Evolutionary conservation across 2,888 invertebrate genomes (phyloP).

Genomic region (Spilosoma lubricipeda): DNA sequence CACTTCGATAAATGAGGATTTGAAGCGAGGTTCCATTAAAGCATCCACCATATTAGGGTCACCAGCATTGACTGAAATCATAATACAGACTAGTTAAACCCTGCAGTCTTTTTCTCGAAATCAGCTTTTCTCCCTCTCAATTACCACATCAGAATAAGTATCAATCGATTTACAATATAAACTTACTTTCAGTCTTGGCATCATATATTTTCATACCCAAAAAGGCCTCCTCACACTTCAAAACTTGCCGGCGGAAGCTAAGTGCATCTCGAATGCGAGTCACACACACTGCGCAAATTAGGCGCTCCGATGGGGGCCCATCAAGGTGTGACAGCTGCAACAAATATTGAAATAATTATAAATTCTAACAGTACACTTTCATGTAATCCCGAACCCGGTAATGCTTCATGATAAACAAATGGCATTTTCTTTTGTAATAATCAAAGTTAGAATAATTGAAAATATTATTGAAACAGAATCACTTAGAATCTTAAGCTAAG

Average conservation of each 20-base stretch:
- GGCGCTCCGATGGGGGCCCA: conserved; percentile 64
- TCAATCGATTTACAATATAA: neutral
- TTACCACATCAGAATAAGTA: too few species aligned
- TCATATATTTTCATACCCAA: conserved; percentile 66
- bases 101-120: too few species aligned
- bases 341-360: neutral
- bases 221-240: conserved; percentile 76
- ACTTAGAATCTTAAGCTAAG: too few species aligned
- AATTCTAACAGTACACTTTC: too few species aligned
- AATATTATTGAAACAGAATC: too few species aligned
- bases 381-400: too few species aligned
- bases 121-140: too few species aligned
- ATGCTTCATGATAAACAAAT: too few species aligned
- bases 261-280: conserved; percentile 69
- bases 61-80: neutral
- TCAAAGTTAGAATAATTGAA: too few species aligned
- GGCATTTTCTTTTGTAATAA: too few species aligned
- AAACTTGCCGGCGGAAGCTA: conserved; percentile 69
- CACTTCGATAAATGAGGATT: conserved; percentile 44
- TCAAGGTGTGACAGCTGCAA: conserved; percentile 74
- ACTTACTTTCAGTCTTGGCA: conserved; percentile 45
- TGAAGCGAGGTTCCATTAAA: conserved; percentile 36
- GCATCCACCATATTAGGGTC: conserved; percentile 31
- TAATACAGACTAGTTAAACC: too few species aligned
- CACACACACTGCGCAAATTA: conserved; percentile 78